phyloP scores from a whole-genome alignment of 2,113 vertebrate species.

The Protobothrops mucrosquamatus region DNA sequence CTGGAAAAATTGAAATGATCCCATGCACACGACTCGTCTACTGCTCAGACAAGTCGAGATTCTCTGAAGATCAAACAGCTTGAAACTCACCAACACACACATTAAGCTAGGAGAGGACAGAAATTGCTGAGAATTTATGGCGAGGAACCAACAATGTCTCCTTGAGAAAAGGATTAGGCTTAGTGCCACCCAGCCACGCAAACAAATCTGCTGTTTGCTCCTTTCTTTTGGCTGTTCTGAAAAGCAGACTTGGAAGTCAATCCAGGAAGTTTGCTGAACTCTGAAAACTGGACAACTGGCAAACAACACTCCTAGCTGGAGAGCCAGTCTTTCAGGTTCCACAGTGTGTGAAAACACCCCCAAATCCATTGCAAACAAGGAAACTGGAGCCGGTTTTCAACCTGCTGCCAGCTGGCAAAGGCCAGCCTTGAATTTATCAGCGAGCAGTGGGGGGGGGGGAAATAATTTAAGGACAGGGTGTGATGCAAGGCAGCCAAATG shows the following conservation, averaged over 20 bases:
- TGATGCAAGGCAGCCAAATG: background rate
- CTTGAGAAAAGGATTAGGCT: accelerated
- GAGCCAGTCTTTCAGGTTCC: constrained; percentile 51
- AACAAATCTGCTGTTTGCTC: constrained; percentile 13
- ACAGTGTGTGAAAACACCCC: constrained; percentile 41
- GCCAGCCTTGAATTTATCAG: background rate
- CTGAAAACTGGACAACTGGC: constrained; percentile 45
- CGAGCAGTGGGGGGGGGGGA: background rate
- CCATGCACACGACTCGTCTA: background rate
- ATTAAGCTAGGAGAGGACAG: background rate
- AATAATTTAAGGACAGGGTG: background rate
- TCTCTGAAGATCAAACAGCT: background rate
- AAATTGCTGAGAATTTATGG: constrained; percentile 44
- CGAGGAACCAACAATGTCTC: constrained; percentile 8
- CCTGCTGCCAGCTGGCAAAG: constrained; percentile 54
- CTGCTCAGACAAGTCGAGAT: background rate
- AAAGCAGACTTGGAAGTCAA: background rate
- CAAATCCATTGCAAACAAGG: constrained; percentile 11
- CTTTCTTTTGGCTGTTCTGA: accelerated
- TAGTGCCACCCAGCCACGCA: background rate
- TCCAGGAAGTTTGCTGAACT: constrained; percentile 48
- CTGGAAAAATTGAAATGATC: background rate
- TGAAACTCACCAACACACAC: background rate
- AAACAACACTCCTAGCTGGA: constrained; percentile 48
- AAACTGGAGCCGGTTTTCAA: background rate